These are phyloP conservation scores for Prosopocoilus inquinatus DNA, from an alignment of 2,888 invertebrate genomes.

Conservation along the genomic window DNA sequence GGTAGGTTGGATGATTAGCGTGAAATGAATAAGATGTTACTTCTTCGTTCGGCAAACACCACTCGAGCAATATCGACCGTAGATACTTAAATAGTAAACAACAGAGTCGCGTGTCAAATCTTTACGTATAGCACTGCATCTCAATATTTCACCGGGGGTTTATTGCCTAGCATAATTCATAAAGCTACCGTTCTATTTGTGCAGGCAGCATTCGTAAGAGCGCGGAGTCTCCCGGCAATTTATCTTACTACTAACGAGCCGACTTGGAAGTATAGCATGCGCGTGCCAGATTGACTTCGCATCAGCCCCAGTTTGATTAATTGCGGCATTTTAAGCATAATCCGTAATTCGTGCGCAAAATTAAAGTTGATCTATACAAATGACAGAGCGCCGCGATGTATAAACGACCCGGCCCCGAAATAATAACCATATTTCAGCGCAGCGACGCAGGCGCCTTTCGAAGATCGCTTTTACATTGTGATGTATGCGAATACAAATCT, in stretches of 20 bases:
- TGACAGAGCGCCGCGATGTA: neutral
- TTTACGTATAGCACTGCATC: too few relatives aligned
- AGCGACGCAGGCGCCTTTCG: slow-evolving; percentile 1
- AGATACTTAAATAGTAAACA: too few relatives aligned
- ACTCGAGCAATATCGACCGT: too few relatives aligned
- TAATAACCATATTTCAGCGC: slow-evolving; percentile 12
- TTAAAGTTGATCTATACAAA: slow-evolving; percentile 18
- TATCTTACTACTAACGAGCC: slow-evolving; percentile 10
- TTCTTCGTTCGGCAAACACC: too few relatives aligned
- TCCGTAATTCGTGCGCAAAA: slow-evolving; percentile 19
- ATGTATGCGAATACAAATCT: slow-evolving; percentile 10
- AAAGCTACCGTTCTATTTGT: too few relatives aligned
- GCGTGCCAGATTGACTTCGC: slow-evolving; percentile 19
- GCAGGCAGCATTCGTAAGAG: too few relatives aligned
- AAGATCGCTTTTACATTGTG: slow-evolving; percentile 10
- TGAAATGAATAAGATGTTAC: too few relatives aligned
- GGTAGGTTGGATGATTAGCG: too few relatives aligned
- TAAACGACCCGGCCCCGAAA: neutral
- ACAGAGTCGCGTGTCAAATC: too few relatives aligned
- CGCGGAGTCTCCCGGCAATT: neutral
- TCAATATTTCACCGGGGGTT: too few relatives aligned
- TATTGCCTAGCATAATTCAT: too few relatives aligned
- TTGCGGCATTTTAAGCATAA: slow-evolving; percentile 18
- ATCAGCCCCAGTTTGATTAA: slow-evolving; percentile 19
- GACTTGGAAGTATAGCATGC: slow-evolving; percentile 10